Evolutionary conservation across 1,140 invertebrate genomes (phyloP).

Genomic region (Drosophila takahashii): DNA sequence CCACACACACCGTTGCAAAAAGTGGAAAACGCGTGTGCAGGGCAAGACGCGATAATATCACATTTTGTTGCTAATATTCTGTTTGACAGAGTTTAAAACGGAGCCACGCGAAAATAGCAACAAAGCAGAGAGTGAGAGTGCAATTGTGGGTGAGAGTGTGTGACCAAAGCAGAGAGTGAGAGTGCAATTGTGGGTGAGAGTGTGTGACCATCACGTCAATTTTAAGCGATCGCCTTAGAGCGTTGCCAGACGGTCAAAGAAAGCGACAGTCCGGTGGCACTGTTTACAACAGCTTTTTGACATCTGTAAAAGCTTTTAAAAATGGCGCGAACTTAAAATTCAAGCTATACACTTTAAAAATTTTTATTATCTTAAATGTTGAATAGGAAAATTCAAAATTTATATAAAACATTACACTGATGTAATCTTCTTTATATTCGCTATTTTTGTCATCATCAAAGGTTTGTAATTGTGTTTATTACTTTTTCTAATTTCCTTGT

Average conservation of each 20-base stretch:
- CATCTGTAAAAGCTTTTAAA: conserved; percentile 11
- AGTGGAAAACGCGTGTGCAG: conserved; percentile 22
- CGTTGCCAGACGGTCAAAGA: conserved; percentile 34
- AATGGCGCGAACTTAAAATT: conserved; percentile 15
- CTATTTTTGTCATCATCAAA: too few relatives aligned
- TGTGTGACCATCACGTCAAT: conserved; percentile 53
- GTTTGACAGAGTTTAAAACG: conserved; percentile 34
- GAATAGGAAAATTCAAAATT: too few relatives aligned
- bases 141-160: conserved; percentile 7
- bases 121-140: conserved; percentile 65
- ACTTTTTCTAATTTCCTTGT: too few relatives aligned
- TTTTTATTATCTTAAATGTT: too few relatives aligned
- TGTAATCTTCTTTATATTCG: too few relatives aligned
- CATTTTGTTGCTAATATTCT: conserved; percentile 38
- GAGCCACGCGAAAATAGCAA: conserved; percentile 51
- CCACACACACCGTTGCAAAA: conserved; percentile 18
- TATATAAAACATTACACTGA: too few relatives aligned
- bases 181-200: conserved; percentile 23
- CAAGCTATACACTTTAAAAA: not conserved
- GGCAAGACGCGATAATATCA: conserved; percentile 29
- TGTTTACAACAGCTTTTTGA: conserved; percentile 23
- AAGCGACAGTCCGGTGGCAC: conserved; percentile 7
- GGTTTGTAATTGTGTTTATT: too few relatives aligned
- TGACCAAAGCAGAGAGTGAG: conserved; percentile 54
- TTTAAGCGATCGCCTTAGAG: conserved; percentile 48